These are phyloP conservation scores for Eupsittula cactorum DNA, from an alignment of 2,113 vertebrate species.

Conservation along the genomic window DNA sequence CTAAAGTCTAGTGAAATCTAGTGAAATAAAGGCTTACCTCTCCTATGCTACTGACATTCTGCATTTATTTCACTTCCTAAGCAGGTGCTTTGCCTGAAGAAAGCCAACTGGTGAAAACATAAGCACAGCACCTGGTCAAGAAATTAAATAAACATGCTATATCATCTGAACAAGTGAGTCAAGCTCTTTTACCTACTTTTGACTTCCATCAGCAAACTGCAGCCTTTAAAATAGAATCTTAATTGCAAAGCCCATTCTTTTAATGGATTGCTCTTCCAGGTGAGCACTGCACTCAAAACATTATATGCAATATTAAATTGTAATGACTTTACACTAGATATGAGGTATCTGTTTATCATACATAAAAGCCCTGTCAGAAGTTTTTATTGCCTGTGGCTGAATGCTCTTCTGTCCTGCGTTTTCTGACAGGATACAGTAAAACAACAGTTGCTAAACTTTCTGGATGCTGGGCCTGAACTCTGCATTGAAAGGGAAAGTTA, in stretches of 20 bases:
- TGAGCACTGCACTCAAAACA: not conserved
- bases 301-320: not conserved
- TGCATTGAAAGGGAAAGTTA: not conserved
- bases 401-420: not conserved
- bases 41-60: not conserved
- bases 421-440: not conserved
- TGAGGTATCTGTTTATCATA: conserved; percentile 9
- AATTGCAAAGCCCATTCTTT: conserved; percentile 10
- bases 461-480: not conserved
- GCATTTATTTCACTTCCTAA: not conserved
- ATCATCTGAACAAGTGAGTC: not conserved
- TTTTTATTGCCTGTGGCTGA: not conserved
- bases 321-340: not conserved
- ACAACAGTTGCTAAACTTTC: not conserved
- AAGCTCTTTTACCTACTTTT: conserved; percentile 37
- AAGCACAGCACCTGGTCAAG: not conserved
- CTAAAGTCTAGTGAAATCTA: not conserved
- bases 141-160: not conserved
- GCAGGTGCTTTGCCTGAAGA: conserved; percentile 45
- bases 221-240: conserved; percentile 23
- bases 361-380: conserved; percentile 19
- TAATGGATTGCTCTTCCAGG: not conserved
- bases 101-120: not conserved
- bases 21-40: not conserved
- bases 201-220: conserved; percentile 10